phyloP scores from a whole-genome alignment of 2,888 invertebrate species.

The Teleogryllus oceanicus region DNA sequence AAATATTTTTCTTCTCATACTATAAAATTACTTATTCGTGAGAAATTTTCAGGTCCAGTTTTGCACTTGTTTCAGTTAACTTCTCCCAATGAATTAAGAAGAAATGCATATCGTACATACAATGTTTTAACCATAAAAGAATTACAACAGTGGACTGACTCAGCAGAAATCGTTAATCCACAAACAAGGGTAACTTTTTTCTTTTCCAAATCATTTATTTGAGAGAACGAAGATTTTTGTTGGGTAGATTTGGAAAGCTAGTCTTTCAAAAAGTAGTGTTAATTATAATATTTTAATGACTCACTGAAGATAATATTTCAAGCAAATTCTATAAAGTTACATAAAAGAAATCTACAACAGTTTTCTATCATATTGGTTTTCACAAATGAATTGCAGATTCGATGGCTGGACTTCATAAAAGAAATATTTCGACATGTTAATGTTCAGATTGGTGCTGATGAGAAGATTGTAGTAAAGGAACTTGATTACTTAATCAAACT shows the following conservation, averaged over 20 bases:
- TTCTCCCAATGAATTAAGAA: slow-evolving; percentile 41
- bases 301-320: too few relatives aligned
- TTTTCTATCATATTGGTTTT: not conserved
- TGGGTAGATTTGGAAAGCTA: not conserved
- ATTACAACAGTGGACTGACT: slow-evolving; percentile 43
- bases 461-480: slow-evolving; percentile 64
- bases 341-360: not conserved
- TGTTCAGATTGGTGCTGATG: slow-evolving; percentile 52
- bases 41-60: not conserved
- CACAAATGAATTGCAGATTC: slow-evolving; percentile 51
- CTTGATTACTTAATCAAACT: slow-evolving; percentile 62
- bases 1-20: too few relatives aligned
- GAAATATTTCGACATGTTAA: slow-evolving; percentile 59
- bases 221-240: too few relatives aligned
- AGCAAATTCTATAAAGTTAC: too few relatives aligned
- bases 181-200: slow-evolving; percentile 24
- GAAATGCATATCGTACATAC: slow-evolving; percentile 43
- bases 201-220: too few relatives aligned
- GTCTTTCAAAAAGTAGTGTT: not conserved
- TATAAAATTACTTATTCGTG: not conserved
- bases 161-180: slow-evolving; percentile 28
- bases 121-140: slow-evolving; percentile 43
- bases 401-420: slow-evolving; percentile 60
- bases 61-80: slow-evolving; percentile 33
- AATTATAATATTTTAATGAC: not conserved